Base-by-base conservation (phyloP, 2,888 invertebrate species). In the Drosophila gaucha region DNA sequence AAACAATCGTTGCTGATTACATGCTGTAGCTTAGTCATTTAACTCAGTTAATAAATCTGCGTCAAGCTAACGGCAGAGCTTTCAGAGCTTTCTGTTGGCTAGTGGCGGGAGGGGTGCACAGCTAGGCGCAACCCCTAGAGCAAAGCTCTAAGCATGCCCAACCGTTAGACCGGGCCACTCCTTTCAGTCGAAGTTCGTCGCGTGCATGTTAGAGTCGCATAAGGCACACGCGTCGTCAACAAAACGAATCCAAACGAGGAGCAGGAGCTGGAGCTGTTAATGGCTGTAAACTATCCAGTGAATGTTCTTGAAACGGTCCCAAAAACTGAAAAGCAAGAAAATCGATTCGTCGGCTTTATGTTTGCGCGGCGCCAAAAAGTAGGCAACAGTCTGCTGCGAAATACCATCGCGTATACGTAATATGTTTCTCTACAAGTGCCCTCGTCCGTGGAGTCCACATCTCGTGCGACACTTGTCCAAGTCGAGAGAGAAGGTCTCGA, bases 341-440 rank as follows among this genome's bases (percentile, higher is more conserved):
- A 83, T 83, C 78, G 76, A 86, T 83, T 64, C 6, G 51, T 46
- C 47, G 41, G 35, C 65, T 65, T 30, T 16, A 67, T 55, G 49
- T 39, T 54, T 56, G 33, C 22, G 59, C 18, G 49, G 62, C 66
- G 86, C 80, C 86, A 49, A 70, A 76, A 79, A 83, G 54, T 67
- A 60, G 77, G 77, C 84, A 65, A 79, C 57, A 64, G 64, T 76
- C 49, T 39, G 62, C 49, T 2, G n/a, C n/a, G 28, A 20, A 44
- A 33, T 59, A 44, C 10, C 56, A 67, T 33, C 18, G 64, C 74
- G 76, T 73, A 67, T 69, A 72, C 67, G 70, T 68, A 83, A 80
- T 85, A 89, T 89, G 89, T 76, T 89, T 35, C 59, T 85, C 10
- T 71, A 73, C 58, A 85, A 85, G 65, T 82, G 73, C 60, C 77